Evolutionary conservation across 2,113 vertebrate genomes (phyloP).

Genomic region (Myiozetetes cayanensis): DNA sequence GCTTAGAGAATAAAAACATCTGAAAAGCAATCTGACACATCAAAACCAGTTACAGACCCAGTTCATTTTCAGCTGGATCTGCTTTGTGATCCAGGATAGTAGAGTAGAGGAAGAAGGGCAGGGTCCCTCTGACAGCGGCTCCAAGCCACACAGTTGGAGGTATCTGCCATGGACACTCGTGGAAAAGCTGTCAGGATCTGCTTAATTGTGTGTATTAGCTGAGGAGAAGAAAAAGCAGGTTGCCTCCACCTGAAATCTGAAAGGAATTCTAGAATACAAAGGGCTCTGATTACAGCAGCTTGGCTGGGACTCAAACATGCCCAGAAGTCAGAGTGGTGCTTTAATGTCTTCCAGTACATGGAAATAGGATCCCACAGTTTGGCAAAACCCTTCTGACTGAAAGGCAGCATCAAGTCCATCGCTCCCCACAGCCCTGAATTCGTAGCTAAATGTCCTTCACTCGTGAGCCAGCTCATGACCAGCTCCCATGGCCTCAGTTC

Average conservation of each 20-base stretch:
- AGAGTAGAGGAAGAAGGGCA: neutral
- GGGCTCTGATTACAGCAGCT: neutral
- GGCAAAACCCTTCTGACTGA: neutral
- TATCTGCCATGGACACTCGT: fast-evolving
- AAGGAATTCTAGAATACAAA: neutral
- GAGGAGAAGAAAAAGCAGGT: neutral
- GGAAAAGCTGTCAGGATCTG: neutral
- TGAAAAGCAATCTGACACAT: neutral
- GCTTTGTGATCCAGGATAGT: neutral
- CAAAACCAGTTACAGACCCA: neutral
- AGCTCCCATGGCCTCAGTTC: neutral
- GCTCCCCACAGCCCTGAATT: neutral
- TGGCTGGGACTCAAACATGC: neutral
- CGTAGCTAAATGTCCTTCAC: fast-evolving
- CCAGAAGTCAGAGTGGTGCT: neutral
- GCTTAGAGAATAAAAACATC: neutral
- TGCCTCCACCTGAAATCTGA: neutral
- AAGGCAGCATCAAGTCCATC: neutral
- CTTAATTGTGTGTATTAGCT: fast-evolving
- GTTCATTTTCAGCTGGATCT: fast-evolving
- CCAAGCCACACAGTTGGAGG: fast-evolving
- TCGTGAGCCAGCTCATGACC: neutral
- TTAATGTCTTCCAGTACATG: neutral
- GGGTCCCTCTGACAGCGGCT: fast-evolving
- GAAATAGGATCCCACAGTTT: neutral